Conservation (phyloP, 2,113 vertebrate species). For the Mormoops blainvillei region DNA sequence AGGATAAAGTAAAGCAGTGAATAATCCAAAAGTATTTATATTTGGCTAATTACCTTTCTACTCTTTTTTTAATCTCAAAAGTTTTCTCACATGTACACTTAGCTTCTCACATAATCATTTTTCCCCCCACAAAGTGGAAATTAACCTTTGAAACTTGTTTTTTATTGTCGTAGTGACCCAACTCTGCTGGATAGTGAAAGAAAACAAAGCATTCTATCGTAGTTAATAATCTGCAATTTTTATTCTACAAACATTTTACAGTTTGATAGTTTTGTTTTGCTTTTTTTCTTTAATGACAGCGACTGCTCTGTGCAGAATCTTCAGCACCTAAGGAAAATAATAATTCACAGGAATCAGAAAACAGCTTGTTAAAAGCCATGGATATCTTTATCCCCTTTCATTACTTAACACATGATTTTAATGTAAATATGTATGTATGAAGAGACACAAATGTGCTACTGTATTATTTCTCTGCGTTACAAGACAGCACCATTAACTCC, state of each 20-base stretch:
- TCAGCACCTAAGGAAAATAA: neutral
- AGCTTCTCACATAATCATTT: neutral
- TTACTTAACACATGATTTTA: neutral
- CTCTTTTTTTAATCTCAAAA: neutral
- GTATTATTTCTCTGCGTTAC: neutral
- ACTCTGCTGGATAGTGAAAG: neutral
- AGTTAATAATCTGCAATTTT: neutral
- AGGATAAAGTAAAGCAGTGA: constrained; percentile 25
- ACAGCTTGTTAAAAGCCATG: neutral
- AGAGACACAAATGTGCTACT: neutral
- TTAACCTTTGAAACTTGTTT: neutral
- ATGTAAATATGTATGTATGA: neutral
- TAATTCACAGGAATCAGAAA: neutral
- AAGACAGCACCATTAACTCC: neutral
- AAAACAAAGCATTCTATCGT: neutral
- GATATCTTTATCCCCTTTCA: neutral
- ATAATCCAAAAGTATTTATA: constrained; percentile 45
- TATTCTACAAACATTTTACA: neutral
- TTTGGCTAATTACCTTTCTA: constrained; percentile 22
- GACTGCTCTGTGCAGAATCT: neutral
- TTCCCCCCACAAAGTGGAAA: neutral
- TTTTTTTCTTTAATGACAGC: neutral
- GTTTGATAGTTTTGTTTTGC: neutral
- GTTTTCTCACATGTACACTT: neutral
- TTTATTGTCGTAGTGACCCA: neutral